Base-by-base conservation (phyloP, 2,797 vertebrate species). In the Carduelis carduelis region DNA sequence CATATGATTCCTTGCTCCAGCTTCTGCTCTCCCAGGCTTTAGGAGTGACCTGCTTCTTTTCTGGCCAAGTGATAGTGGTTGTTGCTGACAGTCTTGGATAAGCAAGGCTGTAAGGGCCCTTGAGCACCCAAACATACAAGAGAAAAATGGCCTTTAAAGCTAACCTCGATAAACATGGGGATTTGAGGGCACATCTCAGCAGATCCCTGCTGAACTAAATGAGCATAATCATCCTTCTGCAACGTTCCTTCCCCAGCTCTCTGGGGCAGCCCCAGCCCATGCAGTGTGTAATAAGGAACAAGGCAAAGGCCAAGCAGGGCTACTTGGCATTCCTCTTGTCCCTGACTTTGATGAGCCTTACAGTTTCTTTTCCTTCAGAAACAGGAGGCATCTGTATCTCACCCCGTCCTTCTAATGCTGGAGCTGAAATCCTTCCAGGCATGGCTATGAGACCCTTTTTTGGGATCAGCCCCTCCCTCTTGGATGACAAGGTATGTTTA, bases 341-440 rank as follows among this genome's bases (percentile, higher is more conserved):
- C 15, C 41, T 3, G 3, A 28, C 60, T 86, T 91, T 64, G 46
- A 85, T 66, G 9, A 87, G 28, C 55, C 47, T 59, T 64, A 61
- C 5, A 13, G 23, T 93, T 96, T 92, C 41, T 89, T 92, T 93
- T 89, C 37, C 71, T 92, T 87, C 80, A 97, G 97, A 97, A 96
- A 97, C 96, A 55, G 97, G 97, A 89, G 97, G 97, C 55, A 94
- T 96, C 87, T 98, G 94, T 83, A 97, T 97, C 81, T 93, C 96
- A 61, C 97, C 96, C 43, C 81, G 70, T 77, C 96, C 94, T 66
- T 96, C 94, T 37, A 92, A 87, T 52, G 74, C 93, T 65, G 96
- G 96, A 84, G 97, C 96, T 28, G 87, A 97, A 93, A 98, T 97
- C 64, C 75, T 97, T 77, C 96, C 97, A 65, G 93, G 89, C 61